phyloP scores from a whole-genome alignment of 2,113 vertebrate species.

The Apteryx owenii region DNA sequence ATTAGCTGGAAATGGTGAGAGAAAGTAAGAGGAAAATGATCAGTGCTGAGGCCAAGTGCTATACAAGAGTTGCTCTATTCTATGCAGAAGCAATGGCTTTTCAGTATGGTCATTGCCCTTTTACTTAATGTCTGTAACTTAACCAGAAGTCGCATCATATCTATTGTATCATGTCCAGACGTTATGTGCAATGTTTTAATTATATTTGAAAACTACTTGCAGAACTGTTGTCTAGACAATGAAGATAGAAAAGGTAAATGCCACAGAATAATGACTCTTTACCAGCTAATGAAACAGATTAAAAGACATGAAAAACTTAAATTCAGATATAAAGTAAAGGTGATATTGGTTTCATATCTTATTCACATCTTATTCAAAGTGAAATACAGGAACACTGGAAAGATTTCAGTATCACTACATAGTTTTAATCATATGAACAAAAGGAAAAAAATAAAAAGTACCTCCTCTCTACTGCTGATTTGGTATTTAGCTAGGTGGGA shows the following conservation, averaged over 20 bases:
- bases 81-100: neutral
- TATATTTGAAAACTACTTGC: neutral
- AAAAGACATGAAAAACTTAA: neutral
- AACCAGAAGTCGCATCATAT: neutral
- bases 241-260: neutral
- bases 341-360: neutral
- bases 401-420: neutral
- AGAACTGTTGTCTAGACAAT: neutral
- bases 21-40: neutral
- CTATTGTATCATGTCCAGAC: neutral
- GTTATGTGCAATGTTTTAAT: neutral
- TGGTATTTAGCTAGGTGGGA: neutral
- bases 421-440: neutral
- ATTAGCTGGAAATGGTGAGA: neutral
- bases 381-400: neutral
- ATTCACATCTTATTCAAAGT: neutral
- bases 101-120: neutral
- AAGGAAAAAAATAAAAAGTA: neutral
- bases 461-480: neutral
- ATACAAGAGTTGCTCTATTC: neutral
- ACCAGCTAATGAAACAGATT: neutral
- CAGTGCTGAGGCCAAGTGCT: neutral
- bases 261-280: neutral
- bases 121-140: neutral
- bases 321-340: neutral